Conservation (phyloP, 2,888 invertebrate species). For the Neocrepidodera transversa region DNA sequence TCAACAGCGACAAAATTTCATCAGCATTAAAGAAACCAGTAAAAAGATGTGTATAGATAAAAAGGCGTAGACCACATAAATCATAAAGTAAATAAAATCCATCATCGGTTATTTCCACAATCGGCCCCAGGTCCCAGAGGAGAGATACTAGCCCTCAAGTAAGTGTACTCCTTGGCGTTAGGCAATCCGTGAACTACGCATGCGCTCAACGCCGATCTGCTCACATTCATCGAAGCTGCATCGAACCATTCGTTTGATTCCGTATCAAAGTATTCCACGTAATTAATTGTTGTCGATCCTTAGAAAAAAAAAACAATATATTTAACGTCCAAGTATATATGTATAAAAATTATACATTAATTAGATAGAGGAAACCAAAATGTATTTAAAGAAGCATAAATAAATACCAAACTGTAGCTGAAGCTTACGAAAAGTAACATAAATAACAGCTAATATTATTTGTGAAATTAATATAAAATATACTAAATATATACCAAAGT, state of each 20-base stretch:
- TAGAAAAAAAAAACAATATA: constrained; percentile 37
- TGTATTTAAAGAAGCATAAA: too few species aligned
- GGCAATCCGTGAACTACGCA: constrained; percentile 78
- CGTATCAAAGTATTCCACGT: constrained; percentile 79
- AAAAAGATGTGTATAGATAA: constrained; percentile 48
- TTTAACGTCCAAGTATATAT: too few species aligned
- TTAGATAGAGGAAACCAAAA: too few species aligned
- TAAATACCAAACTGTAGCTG: too few species aligned
- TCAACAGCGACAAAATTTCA: constrained; percentile 33
- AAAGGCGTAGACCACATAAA: constrained; percentile 50
- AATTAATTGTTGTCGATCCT: constrained; percentile 75
- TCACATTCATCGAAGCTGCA: constrained; percentile 80
- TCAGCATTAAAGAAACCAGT: constrained; percentile 25
- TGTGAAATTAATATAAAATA: too few species aligned
- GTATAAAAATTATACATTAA: too few species aligned
- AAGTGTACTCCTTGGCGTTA: constrained; percentile 73
- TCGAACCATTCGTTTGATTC: constrained; percentile 69
- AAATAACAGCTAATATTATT: too few species aligned
- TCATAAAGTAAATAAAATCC: constrained; percentile 8
- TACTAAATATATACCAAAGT: too few species aligned
- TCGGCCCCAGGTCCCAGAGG: constrained; percentile 52
- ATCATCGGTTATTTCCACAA: constrained; percentile 35
- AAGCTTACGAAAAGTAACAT: too few species aligned
- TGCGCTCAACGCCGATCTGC: constrained; percentile 80
- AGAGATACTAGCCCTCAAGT: constrained; percentile 48